phyloP scores from a whole-genome alignment of 1,140 invertebrate species.

The Drosophila funebris region DNA sequence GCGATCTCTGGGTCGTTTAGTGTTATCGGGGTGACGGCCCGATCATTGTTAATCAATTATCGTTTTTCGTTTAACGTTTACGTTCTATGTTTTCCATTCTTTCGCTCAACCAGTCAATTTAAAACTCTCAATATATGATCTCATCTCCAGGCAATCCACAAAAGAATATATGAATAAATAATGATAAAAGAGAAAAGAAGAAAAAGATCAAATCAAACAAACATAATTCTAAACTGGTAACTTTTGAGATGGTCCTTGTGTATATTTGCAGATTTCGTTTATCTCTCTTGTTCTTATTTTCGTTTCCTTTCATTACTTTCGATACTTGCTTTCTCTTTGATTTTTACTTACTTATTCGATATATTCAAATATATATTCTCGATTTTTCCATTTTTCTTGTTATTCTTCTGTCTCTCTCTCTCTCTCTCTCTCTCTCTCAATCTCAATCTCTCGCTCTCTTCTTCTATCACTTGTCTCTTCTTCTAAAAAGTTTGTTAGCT shows the following conservation, averaged over 20 bases:
- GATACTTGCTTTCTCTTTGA: slow-evolving; percentile 3
- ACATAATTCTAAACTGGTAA: slow-evolving; percentile 87
- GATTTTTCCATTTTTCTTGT: slow-evolving; percentile 29
- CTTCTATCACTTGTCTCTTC: slow-evolving; percentile 31
- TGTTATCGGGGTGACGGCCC: not conserved
- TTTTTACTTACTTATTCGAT: slow-evolving; percentile 11
- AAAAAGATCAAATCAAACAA: slow-evolving; percentile 12
- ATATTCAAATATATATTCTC: slow-evolving; percentile 4
- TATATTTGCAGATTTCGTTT: slow-evolving; percentile 68
- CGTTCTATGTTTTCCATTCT: slow-evolving; percentile 2
- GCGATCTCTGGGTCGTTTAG: slow-evolving; percentile 28
- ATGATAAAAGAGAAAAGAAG: slow-evolving; percentile 3
- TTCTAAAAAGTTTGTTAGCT: slow-evolving; percentile 36
- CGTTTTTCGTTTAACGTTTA: not conserved
- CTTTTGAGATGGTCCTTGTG: slow-evolving; percentile 99
- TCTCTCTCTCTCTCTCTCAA: slow-evolving; percentile 27
- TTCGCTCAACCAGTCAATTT: slow-evolving; percentile 11
- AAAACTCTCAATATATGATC: not conserved
- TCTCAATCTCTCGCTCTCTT: slow-evolving; percentile 49
- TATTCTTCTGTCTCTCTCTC: slow-evolving; percentile 21
- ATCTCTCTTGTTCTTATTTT: slow-evolving; percentile 15
- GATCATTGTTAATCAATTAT: slow-evolving; percentile 12
- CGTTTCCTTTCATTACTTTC: slow-evolving; percentile 1
- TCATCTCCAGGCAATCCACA: slow-evolving; percentile 13
- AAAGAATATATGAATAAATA: not conserved